A percentile compares a stretch with the other conserved stretches of the same genome.
Conservation (phyloP, 1,140 invertebrate genomes). For the Zaprionus inermis region DNA sequence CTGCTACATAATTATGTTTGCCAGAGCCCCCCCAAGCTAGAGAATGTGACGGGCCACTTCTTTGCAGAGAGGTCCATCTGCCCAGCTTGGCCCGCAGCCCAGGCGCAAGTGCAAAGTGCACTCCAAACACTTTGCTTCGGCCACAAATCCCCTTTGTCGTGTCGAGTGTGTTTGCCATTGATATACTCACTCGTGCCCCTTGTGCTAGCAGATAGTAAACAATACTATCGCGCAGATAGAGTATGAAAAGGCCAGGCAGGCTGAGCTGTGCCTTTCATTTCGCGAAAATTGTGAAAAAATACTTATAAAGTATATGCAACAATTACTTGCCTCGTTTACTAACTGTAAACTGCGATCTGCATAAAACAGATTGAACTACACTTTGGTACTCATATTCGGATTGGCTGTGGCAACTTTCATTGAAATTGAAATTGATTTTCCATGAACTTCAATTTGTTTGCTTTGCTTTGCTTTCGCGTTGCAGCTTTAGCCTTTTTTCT, state of each 20-base stretch:
- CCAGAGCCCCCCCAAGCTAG: neutral
- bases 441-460: conserved; percentile 75
- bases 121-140: neutral
- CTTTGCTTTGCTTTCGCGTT: no score
- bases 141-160: neutral
- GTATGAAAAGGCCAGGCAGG: neutral
- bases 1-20: neutral
- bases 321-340: conserved; percentile 35
- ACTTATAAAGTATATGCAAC: conserved; percentile 11
- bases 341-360: conserved; percentile 55
- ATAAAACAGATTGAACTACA: conserved; percentile 66
- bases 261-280: conserved; percentile 7
- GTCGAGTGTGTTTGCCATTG: conserved; percentile 1
- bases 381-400: conserved; percentile 36
- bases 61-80: conserved; percentile 1
- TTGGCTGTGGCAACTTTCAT: conserved; percentile 64
- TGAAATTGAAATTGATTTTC: conserved; percentile 62
- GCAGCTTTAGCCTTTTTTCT: no score
- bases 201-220: conserved; percentile 4
- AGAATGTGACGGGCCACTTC: neutral
- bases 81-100: no score
- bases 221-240: neutral
- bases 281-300: conserved; percentile 13
- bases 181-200: conserved; percentile 5
- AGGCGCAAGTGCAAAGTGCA: conserved; percentile 4